Conservation (phyloP, 2,113 vertebrate genomes). For the Seriola dumerili region DNA sequence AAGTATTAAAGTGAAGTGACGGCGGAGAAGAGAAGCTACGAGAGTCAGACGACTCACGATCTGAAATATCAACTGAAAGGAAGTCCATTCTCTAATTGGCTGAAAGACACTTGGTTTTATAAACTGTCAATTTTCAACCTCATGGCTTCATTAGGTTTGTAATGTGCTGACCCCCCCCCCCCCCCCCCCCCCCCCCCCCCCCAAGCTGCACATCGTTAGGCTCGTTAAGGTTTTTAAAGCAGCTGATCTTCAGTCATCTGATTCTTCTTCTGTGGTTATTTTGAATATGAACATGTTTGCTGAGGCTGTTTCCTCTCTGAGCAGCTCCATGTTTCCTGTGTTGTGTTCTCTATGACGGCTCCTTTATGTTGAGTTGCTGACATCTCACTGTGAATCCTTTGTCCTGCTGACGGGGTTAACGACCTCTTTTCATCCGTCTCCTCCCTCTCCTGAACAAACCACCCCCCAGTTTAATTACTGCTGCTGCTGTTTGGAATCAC, state of each 20-base stretch:
- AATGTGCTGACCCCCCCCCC: neutral
- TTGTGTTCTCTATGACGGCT: neutral
- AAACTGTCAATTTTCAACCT: neutral
- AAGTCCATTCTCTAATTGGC: neutral
- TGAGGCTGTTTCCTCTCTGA: no score
- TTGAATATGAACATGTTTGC: no score
- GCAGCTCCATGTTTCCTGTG: neutral
- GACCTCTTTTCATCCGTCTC: constrained; percentile 3
- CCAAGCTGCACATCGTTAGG: no score
- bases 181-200: no score
- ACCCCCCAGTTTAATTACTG: constrained; percentile 21
- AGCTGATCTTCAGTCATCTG: no score
- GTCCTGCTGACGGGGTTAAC: constrained; percentile 38
- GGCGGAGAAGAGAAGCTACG: no score
- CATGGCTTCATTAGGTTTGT: neutral
- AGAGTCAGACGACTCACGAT: no score
- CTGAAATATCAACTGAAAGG: neutral
- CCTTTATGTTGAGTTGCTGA: neutral
- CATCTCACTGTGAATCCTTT: constrained; percentile 15
- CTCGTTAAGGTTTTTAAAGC: no score
- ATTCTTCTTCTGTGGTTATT: no score
- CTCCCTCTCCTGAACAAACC: constrained; percentile 18
- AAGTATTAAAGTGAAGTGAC: no score
- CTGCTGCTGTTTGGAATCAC: constrained; percentile 29
- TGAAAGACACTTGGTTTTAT: neutral